A percentile compares a stretch with the other conserved stretches of the same genome.
Evolutionary conservation across 2,888 invertebrate species (phyloP).

Genomic region (Meta bourneti): DNA sequence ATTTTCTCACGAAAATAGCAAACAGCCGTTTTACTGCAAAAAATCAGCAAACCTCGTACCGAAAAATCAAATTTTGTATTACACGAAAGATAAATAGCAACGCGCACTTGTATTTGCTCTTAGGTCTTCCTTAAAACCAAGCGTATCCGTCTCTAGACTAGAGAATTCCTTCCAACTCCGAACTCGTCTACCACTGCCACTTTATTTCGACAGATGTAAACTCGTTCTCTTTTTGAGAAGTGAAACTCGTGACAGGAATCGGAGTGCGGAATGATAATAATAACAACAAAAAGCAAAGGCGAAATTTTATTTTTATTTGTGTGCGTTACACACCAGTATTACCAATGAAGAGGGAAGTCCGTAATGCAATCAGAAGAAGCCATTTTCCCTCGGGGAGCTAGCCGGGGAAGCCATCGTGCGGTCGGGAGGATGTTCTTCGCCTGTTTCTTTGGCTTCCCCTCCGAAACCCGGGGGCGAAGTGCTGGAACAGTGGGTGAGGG

Average conservation of each 20-base stretch:
- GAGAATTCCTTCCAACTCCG: background rate
- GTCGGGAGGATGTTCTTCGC: background rate
- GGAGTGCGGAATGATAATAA: background rate
- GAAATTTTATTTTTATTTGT: background rate
- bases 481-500: background rate
- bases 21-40: too few species aligned
- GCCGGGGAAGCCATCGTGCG: background rate
- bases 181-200: constrained; percentile 4
- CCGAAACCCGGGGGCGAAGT: constrained; percentile 12
- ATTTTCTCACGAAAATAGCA: too few species aligned
- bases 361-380: constrained; percentile 63
- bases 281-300: background rate
- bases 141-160: too few species aligned
- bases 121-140: too few species aligned
- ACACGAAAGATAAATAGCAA: too few species aligned
- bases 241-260: constrained; percentile 35
- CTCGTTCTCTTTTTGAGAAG: constrained; percentile 3
- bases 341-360: constrained; percentile 14
- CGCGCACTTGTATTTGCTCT: too few species aligned
- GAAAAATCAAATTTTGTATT: too few species aligned
- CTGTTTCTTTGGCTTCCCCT: background rate
- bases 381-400: constrained; percentile 28
- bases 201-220: background rate
- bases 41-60: too few species aligned
- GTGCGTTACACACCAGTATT: constrained; percentile 7